phyloP scores from a whole-genome alignment of 2,797 vertebrate species.

The Protonibea diacanthus region DNA sequence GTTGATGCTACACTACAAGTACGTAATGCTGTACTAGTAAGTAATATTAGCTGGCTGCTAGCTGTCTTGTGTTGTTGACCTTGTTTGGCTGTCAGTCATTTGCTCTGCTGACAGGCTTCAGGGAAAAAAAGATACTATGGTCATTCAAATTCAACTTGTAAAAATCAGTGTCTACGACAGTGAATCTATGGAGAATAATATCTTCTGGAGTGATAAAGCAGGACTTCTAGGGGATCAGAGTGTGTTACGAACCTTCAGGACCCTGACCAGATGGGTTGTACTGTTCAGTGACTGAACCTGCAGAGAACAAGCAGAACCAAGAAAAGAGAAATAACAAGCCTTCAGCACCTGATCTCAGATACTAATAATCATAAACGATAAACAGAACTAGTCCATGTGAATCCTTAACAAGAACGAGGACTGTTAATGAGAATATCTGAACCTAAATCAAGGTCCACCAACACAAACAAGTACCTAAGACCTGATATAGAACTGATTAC shows the following conservation, averaged over 20 bases:
- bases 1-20: too few relatives aligned
- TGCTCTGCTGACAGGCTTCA: too few relatives aligned
- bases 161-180: too few relatives aligned
- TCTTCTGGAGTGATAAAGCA: too few relatives aligned
- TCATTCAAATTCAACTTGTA: too few relatives aligned
- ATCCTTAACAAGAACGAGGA: neutral
- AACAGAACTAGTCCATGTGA: neutral
- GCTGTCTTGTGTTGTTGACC: too few relatives aligned
- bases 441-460: neutral
- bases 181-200: too few relatives aligned
- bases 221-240: neutral
- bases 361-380: neutral
- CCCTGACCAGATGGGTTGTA: slow-evolving; percentile 88
- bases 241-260: slow-evolving; percentile 84
- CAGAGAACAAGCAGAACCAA: slow-evolving; percentile 86
- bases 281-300: slow-evolving; percentile 88
- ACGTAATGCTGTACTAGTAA: too few relatives aligned
- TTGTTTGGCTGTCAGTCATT: too few relatives aligned
- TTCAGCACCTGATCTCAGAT: slow-evolving; percentile 78
- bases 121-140: too few relatives aligned
- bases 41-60: too few relatives aligned
- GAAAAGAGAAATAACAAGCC: slow-evolving; percentile 80
- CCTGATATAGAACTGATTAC: neutral
- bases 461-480: neutral
- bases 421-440: neutral